phyloP scores from a whole-genome alignment of 2,113 vertebrate species.

The Regulus satrapa region DNA sequence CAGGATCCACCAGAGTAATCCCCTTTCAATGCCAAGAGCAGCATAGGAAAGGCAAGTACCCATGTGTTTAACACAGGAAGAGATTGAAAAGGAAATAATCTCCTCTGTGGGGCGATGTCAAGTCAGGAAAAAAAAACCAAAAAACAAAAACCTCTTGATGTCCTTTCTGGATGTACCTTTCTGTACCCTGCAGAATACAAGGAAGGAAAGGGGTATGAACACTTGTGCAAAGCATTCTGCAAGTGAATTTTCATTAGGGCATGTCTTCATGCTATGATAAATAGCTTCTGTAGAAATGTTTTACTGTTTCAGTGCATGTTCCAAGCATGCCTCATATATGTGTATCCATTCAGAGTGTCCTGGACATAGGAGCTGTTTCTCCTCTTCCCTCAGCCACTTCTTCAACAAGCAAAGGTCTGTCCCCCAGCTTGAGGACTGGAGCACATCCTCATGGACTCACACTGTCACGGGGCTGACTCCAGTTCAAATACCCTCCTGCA shows the following conservation, averaged over 20 bases:
- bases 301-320: background rate
- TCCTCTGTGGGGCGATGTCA: background rate
- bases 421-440: background rate
- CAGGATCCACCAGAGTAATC: background rate
- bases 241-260: background rate
- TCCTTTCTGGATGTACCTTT: background rate
- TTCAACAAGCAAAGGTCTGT: background rate
- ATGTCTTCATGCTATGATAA: background rate
- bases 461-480: accelerated
- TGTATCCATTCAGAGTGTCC: background rate
- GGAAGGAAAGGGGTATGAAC: background rate
- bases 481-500: background rate
- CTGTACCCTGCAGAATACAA: background rate
- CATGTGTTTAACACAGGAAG: background rate
- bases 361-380: background rate
- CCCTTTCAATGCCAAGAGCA: background rate
- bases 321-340: background rate
- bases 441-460: background rate
- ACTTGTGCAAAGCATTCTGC: background rate
- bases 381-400: background rate
- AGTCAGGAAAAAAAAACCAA: background rate
- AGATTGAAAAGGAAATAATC: background rate
- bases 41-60: background rate
- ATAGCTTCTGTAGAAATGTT: background rate
- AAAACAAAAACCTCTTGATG: background rate